phyloP scores from a whole-genome alignment of 2,797 vertebrate species.

The Alosa sapidissima region DNA sequence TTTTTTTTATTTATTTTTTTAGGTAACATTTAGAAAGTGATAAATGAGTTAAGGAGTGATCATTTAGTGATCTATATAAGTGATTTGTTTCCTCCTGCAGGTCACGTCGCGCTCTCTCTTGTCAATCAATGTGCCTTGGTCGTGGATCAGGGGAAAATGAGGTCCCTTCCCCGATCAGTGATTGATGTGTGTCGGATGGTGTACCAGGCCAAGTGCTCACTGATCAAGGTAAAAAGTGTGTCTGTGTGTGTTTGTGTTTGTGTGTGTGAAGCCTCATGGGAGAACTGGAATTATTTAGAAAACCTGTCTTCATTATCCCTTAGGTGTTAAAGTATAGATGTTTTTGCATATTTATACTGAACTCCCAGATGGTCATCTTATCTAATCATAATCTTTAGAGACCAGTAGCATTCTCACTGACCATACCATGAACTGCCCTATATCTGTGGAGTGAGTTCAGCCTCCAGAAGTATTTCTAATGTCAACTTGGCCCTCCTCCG shows the following conservation, averaged over 20 bases:
- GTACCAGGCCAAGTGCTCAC: conserved; percentile 97
- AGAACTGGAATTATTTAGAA: background rate
- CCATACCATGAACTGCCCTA: background rate
- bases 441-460: background rate
- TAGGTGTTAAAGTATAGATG: background rate
- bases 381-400: background rate
- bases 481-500: background rate
- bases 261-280: background rate
- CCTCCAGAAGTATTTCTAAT: background rate
- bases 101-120: conserved; percentile 91
- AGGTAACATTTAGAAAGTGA: too few relatives aligned
- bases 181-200: conserved; percentile 97
- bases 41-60: too few relatives aligned
- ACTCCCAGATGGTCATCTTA: background rate
- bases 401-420: background rate
- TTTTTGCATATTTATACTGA: background rate
- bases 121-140: conserved; percentile 89
- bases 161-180: conserved; percentile 91
- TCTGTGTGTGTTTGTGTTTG: background rate
- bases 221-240: conserved; percentile 88
- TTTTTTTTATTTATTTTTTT: too few relatives aligned
- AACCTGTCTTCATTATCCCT: background rate
- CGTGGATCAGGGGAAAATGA: conserved; percentile 93
- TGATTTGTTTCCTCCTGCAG: conserved; percentile 63
- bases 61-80: background rate